Conservation (phyloP, 2,888 invertebrate genomes). For the Lycocerus yunnanus region DNA sequence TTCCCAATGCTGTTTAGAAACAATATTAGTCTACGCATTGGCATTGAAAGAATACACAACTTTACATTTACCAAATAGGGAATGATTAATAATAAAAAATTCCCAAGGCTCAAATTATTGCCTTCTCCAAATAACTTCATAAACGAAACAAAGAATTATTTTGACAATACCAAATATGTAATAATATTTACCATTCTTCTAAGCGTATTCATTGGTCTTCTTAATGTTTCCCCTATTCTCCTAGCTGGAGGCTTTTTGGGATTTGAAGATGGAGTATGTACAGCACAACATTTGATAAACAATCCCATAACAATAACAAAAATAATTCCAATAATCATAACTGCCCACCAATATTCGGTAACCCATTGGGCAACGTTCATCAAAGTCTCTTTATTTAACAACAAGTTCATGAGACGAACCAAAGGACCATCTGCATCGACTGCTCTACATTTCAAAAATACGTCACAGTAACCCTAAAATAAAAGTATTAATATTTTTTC, state of each 20-base stretch:
- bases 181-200: conserved; percentile 73
- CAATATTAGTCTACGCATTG: too few species aligned
- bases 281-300: conserved; percentile 99
- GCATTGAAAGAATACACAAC: too few species aligned
- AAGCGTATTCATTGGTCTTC: conserved; percentile 89
- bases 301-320: conserved; percentile 96
- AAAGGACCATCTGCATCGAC: conserved; percentile 99
- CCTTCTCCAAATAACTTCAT: too few species aligned
- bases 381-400: conserved; percentile 89
- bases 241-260: conserved; percentile 96
- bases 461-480: conserved; percentile 95
- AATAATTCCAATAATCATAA: conserved; percentile 87
- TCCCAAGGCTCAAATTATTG: too few species aligned
- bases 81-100: too few species aligned
- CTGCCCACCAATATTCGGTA: conserved; percentile 94
- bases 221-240: conserved; percentile 87
- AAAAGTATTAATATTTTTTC: not conserved
- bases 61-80: too few species aligned
- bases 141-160: too few species aligned
- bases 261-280: conserved; percentile 98
- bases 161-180: not conserved
- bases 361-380: conserved; percentile 91
- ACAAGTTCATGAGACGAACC: conserved; percentile 92
- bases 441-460: conserved; percentile 96
- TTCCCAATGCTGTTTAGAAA: too few species aligned